phyloP scores from a whole-genome alignment of 2,888 invertebrate species.

The Dryobotodes eremita region DNA sequence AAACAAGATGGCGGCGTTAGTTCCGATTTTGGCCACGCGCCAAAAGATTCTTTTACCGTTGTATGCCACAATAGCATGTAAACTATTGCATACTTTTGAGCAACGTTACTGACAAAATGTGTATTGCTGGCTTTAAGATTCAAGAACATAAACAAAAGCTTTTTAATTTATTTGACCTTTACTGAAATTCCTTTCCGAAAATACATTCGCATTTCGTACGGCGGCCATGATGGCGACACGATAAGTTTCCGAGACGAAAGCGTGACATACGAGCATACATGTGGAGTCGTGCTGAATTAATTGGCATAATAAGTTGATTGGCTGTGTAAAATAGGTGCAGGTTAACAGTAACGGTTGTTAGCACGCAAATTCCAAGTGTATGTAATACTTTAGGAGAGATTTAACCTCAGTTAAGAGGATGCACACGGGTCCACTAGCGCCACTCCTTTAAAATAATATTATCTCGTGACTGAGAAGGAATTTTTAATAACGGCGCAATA shows the following conservation, averaged over 20 bases:
- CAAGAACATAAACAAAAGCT: neutral
- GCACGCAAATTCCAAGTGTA: slow-evolving; percentile 29
- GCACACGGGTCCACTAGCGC: too few species aligned
- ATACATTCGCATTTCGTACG: neutral
- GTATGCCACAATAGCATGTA: neutral
- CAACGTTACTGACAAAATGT: neutral
- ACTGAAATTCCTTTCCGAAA: slow-evolving; percentile 14
- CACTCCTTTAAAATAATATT: too few species aligned
- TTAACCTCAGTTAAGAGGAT: slow-evolving; percentile 18
- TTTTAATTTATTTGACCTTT: neutral
- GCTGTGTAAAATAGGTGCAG: slow-evolving; percentile 18
- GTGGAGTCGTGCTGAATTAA: slow-evolving; percentile 62
- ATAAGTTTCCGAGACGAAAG: slow-evolving; percentile 50
- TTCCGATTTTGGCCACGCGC: neutral
- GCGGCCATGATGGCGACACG: slow-evolving; percentile 52
- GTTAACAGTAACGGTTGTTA: slow-evolving; percentile 20
- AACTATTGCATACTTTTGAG: neutral
- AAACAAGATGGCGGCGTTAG: neutral
- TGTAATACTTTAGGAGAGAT: slow-evolving; percentile 3
- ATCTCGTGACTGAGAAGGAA: too few species aligned
- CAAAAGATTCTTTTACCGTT: neutral
- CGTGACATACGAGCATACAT: slow-evolving; percentile 63
- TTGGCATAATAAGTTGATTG: slow-evolving; percentile 56
- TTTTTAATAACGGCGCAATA: too few species aligned
- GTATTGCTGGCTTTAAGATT: neutral